Percentiles rank a stretch among this genome's conserved stretches.
phyloP scores from a whole-genome alignment of 92 coral and sea anemone genomes.

The Actinostola sp. region DNA sequence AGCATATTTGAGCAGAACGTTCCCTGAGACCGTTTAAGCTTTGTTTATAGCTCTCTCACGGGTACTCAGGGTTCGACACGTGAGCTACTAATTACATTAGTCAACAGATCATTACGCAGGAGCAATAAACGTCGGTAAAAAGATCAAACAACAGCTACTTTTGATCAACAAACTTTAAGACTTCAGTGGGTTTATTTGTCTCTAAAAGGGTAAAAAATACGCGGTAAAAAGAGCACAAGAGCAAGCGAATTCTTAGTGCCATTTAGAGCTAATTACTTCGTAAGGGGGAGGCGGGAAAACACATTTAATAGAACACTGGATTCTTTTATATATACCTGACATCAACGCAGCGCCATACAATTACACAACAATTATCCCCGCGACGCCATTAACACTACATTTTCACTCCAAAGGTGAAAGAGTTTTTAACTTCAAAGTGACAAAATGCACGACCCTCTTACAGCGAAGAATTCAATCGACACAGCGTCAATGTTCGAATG shows the following conservation, averaged over 20 bases:
- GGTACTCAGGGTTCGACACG: not conserved
- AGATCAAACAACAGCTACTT: not conserved
- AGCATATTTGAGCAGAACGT: not conserved
- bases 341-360: not conserved
- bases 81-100: not conserved
- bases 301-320: not conserved
- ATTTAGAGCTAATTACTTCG: slow-evolving; percentile 11
- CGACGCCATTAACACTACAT: slow-evolving; percentile 9
- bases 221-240: not conserved
- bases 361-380: not conserved
- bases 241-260: not conserved
- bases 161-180: not conserved
- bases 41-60: not conserved
- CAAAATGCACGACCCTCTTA: not conserved
- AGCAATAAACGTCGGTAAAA: not conserved
- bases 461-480: not conserved
- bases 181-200: slow-evolving; percentile 1
- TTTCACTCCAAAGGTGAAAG: not conserved
- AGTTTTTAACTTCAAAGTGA: not conserved
- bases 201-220: not conserved
- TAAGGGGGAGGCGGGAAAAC: slow-evolving; percentile 23
- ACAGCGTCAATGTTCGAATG: too few relatives aligned
- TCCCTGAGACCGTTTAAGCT: not conserved
- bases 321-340: not conserved
- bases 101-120: slow-evolving; percentile 5